Evolutionary conservation across 2,113 vertebrate genomes (phyloP), one percentile per base, ranked within the genome.

Genomic region (Rhinogobius similis): DNA sequence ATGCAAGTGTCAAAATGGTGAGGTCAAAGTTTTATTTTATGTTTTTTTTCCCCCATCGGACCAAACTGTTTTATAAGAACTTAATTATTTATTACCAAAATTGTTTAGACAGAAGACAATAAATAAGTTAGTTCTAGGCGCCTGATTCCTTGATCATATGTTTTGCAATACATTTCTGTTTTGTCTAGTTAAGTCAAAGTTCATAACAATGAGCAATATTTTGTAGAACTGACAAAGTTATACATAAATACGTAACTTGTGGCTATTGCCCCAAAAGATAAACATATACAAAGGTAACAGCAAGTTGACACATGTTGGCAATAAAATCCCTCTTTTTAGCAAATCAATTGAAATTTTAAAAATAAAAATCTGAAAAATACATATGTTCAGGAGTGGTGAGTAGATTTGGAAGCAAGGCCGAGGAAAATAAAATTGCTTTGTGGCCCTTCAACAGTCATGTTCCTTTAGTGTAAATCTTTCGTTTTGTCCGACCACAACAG

Each of bases 391-490:
- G 55, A 16, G 26, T 58, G 26, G 14, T 27, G 55, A 58, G 26
- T 18, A 29, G 55, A 27, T 26, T 16, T 58, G 55, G 26, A 27
- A 18, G 24, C 7, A 26, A 18, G 24, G 24, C 55, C 24, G 55
- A 27, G 24, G 24, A 29, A 58, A 58, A 58, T 58, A 58, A 58
- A 58, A 58, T 29, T 18, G 55, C 13, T 58, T 58, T 58, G 55
- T 58, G 55, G 55, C 55, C 24, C 55, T 58, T 84, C 75, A 65
- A 53, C 41, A 62, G 76, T 77, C 65, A 38, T 82, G 77, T 81
- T 73, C 68, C 79, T 69, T 82, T 61, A 46, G 69, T 80, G 63
- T 78, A 86, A 89, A 86, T 83, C 62, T 74, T 69, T 68, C 61
- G 20, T 71, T 86, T 75, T 81, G 72, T 76, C 76, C 72, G 76